Evolutionary conservation across 2,888 invertebrate genomes (phyloP).

Genomic region (Salpingus planirostris): DNA sequence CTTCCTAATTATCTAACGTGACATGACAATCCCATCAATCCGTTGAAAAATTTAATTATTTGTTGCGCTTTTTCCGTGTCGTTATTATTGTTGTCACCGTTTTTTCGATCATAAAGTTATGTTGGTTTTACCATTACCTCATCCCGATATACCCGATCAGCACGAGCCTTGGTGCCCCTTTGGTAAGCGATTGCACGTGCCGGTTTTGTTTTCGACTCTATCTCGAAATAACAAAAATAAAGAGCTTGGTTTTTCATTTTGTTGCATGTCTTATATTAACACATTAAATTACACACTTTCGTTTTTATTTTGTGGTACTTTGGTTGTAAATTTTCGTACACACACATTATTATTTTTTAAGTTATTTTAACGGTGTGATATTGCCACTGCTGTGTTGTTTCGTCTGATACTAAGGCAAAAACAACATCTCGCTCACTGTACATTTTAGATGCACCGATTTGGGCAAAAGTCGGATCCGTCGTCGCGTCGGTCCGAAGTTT

Average conservation of each 20-base stretch:
- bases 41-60: slow-evolving; percentile 3
- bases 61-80: slow-evolving; percentile 15
- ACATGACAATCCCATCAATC: not conserved
- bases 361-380: slow-evolving; percentile 2
- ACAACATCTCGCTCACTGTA: too few relatives aligned
- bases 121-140: slow-evolving; percentile 74
- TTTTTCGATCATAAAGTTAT: slow-evolving; percentile 43
- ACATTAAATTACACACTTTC: not conserved
- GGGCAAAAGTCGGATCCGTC: too few relatives aligned
- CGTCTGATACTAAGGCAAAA: too few relatives aligned
- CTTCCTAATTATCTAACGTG: slow-evolving; percentile 2
- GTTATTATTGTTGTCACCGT: slow-evolving; percentile 4
- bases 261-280: slow-evolving; percentile 20
- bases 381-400: slow-evolving; percentile 6
- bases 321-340: slow-evolving; percentile 9
- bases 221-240: not conserved
- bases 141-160: slow-evolving; percentile 80
- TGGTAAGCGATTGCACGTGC: slow-evolving; percentile 51
- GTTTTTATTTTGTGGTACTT: too few relatives aligned
- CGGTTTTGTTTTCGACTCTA: too few relatives aligned
- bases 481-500: too few relatives aligned
- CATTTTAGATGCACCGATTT: too few relatives aligned
- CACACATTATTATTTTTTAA: slow-evolving; percentile 8
- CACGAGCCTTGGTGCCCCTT: slow-evolving; percentile 86
- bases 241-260: slow-evolving; percentile 19